Percentiles rank a stretch among this genome's conserved stretches.
These are phyloP conservation scores for Drosophila antonietae DNA, from an alignment of 2,888 invertebrate species.

Conservation along the genomic window DNA sequence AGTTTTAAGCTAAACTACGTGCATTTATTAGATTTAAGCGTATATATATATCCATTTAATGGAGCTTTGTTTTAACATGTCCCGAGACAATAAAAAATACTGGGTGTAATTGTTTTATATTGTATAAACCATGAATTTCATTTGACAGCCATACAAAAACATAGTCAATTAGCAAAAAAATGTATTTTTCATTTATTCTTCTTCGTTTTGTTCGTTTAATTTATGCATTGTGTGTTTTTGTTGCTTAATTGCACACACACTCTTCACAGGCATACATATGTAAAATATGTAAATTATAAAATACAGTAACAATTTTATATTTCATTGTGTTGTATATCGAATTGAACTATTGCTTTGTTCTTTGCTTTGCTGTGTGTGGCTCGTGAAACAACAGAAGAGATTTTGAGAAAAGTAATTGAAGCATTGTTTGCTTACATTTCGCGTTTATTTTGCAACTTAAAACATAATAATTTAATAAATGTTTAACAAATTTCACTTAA, in stretches of 20 bases:
- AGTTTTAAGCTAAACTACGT: slow-evolving; percentile 45
- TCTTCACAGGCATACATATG: slow-evolving; percentile 41
- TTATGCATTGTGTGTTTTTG: slow-evolving; percentile 33
- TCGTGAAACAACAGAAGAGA: slow-evolving; percentile 15
- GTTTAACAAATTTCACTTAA: slow-evolving; percentile 81
- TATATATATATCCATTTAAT: slow-evolving; percentile 61
- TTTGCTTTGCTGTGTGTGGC: slow-evolving; percentile 27
- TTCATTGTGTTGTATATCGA: slow-evolving; percentile 24
- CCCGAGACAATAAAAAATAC: slow-evolving; percentile 54
- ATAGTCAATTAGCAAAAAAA: slow-evolving; percentile 29
- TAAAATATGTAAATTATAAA: slow-evolving; percentile 49
- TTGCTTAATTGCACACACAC: slow-evolving; percentile 23
- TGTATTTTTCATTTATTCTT: slow-evolving; percentile 42
- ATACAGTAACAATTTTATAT: slow-evolving; percentile 50
- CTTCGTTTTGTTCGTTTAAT: slow-evolving; percentile 51
- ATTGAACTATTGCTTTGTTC: slow-evolving; percentile 42
- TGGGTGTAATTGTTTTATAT: slow-evolving; percentile 8
- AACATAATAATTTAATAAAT: slow-evolving; percentile 79
- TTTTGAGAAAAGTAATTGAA: slow-evolving; percentile 22
- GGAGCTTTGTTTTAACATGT: slow-evolving; percentile 48
- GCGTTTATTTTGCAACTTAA: slow-evolving; percentile 80
- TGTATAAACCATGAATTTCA: not conserved
- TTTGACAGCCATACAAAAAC: slow-evolving; percentile 11
- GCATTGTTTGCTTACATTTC: slow-evolving; percentile 70
- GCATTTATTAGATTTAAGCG: slow-evolving; percentile 77